phyloP scores from a whole-genome alignment of 2,888 invertebrate species.

The Cephus pygmeus region DNA sequence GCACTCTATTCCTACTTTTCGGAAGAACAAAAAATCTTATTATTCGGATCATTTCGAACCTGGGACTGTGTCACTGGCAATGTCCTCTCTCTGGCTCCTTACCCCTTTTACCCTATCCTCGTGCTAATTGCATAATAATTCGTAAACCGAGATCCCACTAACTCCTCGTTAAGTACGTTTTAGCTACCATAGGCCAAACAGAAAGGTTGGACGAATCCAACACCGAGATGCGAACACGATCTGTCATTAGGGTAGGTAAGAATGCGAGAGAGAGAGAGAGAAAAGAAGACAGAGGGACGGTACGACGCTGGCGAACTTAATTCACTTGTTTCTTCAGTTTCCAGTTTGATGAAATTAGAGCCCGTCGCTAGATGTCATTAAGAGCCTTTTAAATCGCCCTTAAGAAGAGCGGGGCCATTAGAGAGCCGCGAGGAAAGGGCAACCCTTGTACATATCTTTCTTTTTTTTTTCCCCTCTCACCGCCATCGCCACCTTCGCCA shows the following conservation, averaged over 20 bases:
- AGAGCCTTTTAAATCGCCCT: constrained; percentile 65
- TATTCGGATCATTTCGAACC: not conserved
- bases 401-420: constrained; percentile 60
- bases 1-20: not conserved
- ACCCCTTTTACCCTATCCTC: not conserved
- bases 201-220: not conserved
- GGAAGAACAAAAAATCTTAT: not conserved
- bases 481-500: constrained; percentile 22
- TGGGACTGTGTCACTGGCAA: not conserved
- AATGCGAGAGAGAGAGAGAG: not conserved
- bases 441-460: constrained; percentile 54
- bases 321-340: constrained; percentile 66
- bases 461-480: constrained; percentile 45
- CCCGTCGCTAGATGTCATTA: constrained; percentile 62
- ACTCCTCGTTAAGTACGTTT: not conserved
- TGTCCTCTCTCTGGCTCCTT: not conserved
- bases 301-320: constrained; percentile 44
- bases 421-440: constrained; percentile 55
- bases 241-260: constrained; percentile 50
- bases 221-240: constrained; percentile 46
- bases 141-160: not conserved
- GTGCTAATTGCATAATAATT: not conserved
- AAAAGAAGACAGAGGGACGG: constrained; percentile 16
- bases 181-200: not conserved
- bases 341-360: constrained; percentile 60